Conservation (phyloP, 92 coral and sea anemone species). For the Isaurus tuberculatus region DNA sequence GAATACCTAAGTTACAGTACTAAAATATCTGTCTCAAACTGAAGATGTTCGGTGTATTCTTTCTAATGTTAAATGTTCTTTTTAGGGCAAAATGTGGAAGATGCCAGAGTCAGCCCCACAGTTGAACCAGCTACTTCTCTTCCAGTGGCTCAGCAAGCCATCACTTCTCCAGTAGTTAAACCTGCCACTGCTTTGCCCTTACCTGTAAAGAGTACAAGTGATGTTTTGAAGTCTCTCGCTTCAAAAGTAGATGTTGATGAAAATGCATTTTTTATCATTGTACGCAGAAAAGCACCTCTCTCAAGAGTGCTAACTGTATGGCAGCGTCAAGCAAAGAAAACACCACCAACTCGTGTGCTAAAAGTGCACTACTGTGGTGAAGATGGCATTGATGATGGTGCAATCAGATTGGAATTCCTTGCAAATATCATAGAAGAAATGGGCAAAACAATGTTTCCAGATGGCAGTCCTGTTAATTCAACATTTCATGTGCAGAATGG, state of each 20-base stretch:
- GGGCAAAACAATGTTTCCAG: slow-evolving; percentile 51
- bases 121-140: slow-evolving; percentile 25
- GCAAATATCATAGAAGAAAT: slow-evolving; percentile 47
- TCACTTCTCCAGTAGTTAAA: not conserved
- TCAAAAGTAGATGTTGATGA: slow-evolving; percentile 53
- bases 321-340: slow-evolving; percentile 54
- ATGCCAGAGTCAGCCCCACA: slow-evolving; percentile 10
- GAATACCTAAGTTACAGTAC: not conserved
- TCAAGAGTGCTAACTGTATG: slow-evolving; percentile 46
- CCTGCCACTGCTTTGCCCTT: slow-evolving; percentile 2
- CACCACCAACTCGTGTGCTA: slow-evolving; percentile 41
- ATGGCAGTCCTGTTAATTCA: slow-evolving; percentile 49
- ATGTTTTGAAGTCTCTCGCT: slow-evolving; percentile 34
- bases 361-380: slow-evolving; percentile 47
- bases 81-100: slow-evolving; percentile 24
- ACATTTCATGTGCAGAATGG: slow-evolving; percentile 59
- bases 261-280: slow-evolving; percentile 32
- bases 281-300: slow-evolving; percentile 52
- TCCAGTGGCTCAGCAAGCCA: slow-evolving; percentile 19
- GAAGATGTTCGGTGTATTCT: not conserved
- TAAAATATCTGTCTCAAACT: not conserved
- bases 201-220: slow-evolving; percentile 30
- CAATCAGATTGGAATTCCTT: slow-evolving; percentile 53
- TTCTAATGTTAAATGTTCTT: not conserved
- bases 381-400: slow-evolving; percentile 53